Conservation (phyloP, 2,888 invertebrate species). For the Odontomyia ornata region DNA sequence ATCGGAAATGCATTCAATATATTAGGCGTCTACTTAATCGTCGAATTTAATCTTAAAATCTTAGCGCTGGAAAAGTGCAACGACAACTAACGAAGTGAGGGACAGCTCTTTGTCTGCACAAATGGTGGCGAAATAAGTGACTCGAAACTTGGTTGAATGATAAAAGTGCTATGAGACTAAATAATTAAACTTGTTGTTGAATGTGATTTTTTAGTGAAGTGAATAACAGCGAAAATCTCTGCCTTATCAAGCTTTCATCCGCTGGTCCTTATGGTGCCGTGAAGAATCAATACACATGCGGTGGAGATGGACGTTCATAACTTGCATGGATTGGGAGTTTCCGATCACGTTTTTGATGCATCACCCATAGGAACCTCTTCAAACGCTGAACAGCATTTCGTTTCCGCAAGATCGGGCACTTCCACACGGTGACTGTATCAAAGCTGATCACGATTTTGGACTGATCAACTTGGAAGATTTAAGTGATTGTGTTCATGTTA, state of each 20-base stretch:
- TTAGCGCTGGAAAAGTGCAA: too few relatives aligned
- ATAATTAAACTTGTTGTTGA: background rate
- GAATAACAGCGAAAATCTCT: conserved; percentile 56
- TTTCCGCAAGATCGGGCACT: conserved; percentile 55
- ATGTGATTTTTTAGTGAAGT: background rate
- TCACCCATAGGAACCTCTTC: conserved; percentile 26
- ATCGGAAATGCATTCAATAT: too few relatives aligned
- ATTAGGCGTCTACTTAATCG: too few relatives aligned
- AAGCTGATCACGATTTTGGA: conserved; percentile 68
- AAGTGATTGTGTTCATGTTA: conserved; percentile 84
- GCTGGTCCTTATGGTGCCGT: conserved; percentile 66
- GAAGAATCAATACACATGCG: conserved; percentile 64
- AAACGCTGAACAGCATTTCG: background rate
- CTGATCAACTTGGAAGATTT: conserved; percentile 74
- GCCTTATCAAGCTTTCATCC: conserved; percentile 54
- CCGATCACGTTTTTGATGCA: conserved; percentile 47
- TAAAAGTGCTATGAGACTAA: too few relatives aligned
- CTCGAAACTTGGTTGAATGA: background rate
- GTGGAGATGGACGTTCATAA: conserved; percentile 60
- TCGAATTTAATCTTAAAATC: too few relatives aligned
- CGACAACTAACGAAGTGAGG: too few relatives aligned
- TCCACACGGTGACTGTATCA: conserved; percentile 82
- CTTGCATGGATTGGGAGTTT: conserved; percentile 55
- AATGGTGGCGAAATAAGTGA: background rate
- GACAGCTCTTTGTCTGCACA: background rate